Evolutionary conservation across 2,113 vertebrate species (phyloP), one percentile per base, ranked within the genome.

Genomic region (Rhodinocichla rosea): DNA sequence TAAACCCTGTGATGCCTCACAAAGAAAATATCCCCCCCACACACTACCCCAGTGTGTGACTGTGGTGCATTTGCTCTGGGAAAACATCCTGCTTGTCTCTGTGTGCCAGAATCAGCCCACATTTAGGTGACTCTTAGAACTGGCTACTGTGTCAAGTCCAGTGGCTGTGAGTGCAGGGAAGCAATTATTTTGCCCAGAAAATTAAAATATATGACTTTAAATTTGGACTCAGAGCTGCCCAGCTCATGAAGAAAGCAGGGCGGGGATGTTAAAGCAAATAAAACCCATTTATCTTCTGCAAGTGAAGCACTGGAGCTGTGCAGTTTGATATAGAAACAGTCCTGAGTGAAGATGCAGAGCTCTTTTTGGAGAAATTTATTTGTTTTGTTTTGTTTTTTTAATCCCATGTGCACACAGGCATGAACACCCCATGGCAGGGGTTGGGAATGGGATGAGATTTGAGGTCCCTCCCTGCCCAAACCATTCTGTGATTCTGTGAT

Each of bases 1-100:
- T 37, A 40, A 71, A 56, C 18, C 19, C 11, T 19, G 3, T 27
- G 59, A 11, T 65, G 22, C 17, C n/a, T 90, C 20, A 22, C 39
- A 45, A 18, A 59, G 33, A 32, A 47, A 83, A 42, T 42, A 37
- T 57, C 24, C 39, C 28, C 26, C 6, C 39, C 27, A 4, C 42
- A 4, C 42, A 3, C 0, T 15, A 26, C 24, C 49, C 22, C 18
- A 23, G 15, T 0, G 0, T 52, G 52, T 42, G n/a, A 21, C 28
- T 69, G 42, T 39, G 60, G 24, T 59, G 52, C 2, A 2, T 32
- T 39, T 53, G 17, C 63, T 63, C 15, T 19, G 39, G 70, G 55
- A 33, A 75, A 75, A 33, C 23, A 13, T 56, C 28, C 13, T 68
- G 40, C 27, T 47, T 76, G 35, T 18, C 4, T 79, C 39, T 11